phyloP scores from a whole-genome alignment of 2,797 vertebrate genomes.

The Enteromius radiatus region DNA sequence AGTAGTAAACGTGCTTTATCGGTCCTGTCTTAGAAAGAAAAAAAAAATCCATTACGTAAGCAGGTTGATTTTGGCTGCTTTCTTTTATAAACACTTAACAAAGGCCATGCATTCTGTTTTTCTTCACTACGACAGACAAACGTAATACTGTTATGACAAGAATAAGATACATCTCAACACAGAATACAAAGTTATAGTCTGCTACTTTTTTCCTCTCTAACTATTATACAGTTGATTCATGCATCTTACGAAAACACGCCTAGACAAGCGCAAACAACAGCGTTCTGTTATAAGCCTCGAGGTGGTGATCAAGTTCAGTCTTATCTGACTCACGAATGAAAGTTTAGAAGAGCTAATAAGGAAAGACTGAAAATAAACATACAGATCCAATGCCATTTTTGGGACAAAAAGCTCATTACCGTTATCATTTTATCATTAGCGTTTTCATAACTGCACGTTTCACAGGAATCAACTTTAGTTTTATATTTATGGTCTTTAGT shows the following conservation, averaged over 20 bases:
- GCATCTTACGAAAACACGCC: conserved; percentile 16
- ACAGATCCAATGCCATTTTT: neutral
- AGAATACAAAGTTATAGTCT: conserved; percentile 7
- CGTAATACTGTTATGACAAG: conserved; percentile 35
- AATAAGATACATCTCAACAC: conserved; percentile 31
- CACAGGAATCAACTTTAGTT: neutral
- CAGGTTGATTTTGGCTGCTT: conserved; percentile 12
- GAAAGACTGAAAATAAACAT: neutral
- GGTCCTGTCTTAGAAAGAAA: neutral
- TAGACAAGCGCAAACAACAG: neutral
- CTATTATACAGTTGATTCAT: conserved; percentile 23
- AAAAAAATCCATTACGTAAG: conserved; percentile 11
- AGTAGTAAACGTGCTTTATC: conserved; percentile 24
- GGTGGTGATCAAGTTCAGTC: conserved; percentile 7
- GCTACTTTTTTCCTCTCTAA: neutral
- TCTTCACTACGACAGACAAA: neutral
- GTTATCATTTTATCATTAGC: too few relatives aligned
- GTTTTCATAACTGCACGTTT: neutral
- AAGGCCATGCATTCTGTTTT: conserved; percentile 1
- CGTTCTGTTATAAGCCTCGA: neutral
- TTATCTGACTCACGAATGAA: conserved; percentile 11
- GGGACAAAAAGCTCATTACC: neutral
- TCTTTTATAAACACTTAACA: conserved; percentile 1
- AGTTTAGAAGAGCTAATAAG: neutral
- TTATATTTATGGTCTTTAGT: neutral